phyloP scores from a whole-genome alignment of 1,140 invertebrate species.

The Stratiolaelaps scimitus region DNA sequence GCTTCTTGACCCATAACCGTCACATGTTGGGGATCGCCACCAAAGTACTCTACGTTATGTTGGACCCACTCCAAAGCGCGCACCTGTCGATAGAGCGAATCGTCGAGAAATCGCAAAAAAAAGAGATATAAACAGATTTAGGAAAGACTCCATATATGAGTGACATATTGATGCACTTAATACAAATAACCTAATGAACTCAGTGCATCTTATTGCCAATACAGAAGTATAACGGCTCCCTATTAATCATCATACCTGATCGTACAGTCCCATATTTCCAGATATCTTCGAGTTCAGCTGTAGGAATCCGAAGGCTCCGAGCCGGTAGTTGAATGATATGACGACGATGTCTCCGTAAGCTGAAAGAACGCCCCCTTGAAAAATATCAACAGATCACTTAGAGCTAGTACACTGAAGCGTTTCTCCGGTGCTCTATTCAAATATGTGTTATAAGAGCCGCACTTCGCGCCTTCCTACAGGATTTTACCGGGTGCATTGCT shows the following conservation, averaged over 20 bases:
- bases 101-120: too few relatives aligned
- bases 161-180: too few relatives aligned
- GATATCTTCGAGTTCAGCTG: constrained; percentile 23
- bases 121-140: too few relatives aligned
- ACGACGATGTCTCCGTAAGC: constrained; percentile 19
- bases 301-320: constrained; percentile 2
- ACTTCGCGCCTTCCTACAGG: too few relatives aligned
- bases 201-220: too few relatives aligned
- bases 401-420: too few relatives aligned
- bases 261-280: constrained; percentile 23
- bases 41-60: constrained; percentile 40
- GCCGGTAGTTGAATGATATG: constrained; percentile 2
- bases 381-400: neutral
- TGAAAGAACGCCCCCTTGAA: constrained; percentile 8
- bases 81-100: constrained; percentile 35
- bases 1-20: constrained; percentile 46
- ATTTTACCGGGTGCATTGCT: too few relatives aligned
- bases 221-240: too few relatives aligned
- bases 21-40: constrained; percentile 38
- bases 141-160: too few relatives aligned
- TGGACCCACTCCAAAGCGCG: constrained; percentile 41
- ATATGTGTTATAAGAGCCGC: too few relatives aligned
- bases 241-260: constrained; percentile 5
- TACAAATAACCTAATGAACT: too few relatives aligned
- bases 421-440: too few relatives aligned